phyloP scores from a whole-genome alignment of 92 coral and sea anemone species.

The Actinernus sp. region DNA sequence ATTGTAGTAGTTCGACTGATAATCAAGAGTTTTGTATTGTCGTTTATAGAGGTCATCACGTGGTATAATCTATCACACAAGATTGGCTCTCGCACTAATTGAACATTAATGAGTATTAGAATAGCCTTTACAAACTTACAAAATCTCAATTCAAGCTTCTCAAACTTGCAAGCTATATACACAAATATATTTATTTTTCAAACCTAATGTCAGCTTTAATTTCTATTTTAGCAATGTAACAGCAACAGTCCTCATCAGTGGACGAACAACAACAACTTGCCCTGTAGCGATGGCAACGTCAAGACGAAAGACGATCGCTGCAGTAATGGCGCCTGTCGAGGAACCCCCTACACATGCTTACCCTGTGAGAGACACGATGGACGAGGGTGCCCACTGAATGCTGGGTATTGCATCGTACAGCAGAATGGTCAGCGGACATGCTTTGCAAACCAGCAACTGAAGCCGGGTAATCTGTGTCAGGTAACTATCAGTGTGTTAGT shows the following conservation, averaged over 20 bases:
- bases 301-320: slow-evolving; percentile 88
- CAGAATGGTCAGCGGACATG: slow-evolving; percentile 65
- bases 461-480: slow-evolving; percentile 94
- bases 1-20: too few relatives aligned
- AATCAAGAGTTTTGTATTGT: too few relatives aligned
- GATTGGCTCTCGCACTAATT: too few relatives aligned
- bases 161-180: too few relatives aligned
- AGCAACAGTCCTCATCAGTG: slow-evolving; percentile 77
- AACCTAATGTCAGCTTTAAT: too few relatives aligned
- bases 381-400: slow-evolving; percentile 74
- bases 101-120: too few relatives aligned
- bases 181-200: too few relatives aligned
- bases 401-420: slow-evolving; percentile 75
- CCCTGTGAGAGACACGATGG: slow-evolving; percentile 87
- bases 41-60: too few relatives aligned
- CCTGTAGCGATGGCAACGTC: slow-evolving; percentile 80
- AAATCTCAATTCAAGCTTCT: too few relatives aligned
- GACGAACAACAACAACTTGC: slow-evolving; percentile 84
- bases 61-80: too few relatives aligned
- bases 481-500: too few relatives aligned
- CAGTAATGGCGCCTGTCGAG: slow-evolving; percentile 72
- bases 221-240: slow-evolving; percentile 77
- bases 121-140: too few relatives aligned
- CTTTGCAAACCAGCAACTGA: slow-evolving; percentile 56
- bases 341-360: slow-evolving; percentile 85